Evolutionary conservation across 1,140 invertebrate species (phyloP).

Genomic region (Aphidius gifuensis): DNA sequence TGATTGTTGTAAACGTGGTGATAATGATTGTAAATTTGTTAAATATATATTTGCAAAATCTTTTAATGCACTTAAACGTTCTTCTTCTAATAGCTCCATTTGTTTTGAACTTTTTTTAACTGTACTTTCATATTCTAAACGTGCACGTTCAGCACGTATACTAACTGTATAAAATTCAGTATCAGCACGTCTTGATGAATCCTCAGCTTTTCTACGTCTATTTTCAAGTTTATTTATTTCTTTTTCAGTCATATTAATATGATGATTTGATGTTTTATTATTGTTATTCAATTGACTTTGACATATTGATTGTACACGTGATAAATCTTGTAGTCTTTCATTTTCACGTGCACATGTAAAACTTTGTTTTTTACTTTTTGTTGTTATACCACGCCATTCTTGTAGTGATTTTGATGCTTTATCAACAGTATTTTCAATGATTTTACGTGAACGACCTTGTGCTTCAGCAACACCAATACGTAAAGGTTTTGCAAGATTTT

Average conservation of each 20-base stretch:
- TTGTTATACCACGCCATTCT: constrained; percentile 82
- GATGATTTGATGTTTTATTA: constrained; percentile 47
- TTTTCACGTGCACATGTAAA: constrained; percentile 81
- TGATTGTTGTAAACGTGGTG: constrained; percentile 69
- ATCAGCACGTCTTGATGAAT: constrained; percentile 84
- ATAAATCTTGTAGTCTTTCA: constrained; percentile 78
- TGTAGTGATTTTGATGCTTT: constrained; percentile 77
- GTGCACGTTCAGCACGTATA: constrained; percentile 81
- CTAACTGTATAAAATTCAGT: constrained; percentile 91
- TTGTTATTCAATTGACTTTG: constrained; percentile 49
- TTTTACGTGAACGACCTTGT: constrained; percentile 64
- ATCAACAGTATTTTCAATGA: constrained; percentile 80
- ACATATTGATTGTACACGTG: constrained; percentile 46
- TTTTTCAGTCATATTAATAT: constrained; percentile 59
- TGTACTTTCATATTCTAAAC: constrained; percentile 88
- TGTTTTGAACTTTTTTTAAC: constrained; percentile 76
- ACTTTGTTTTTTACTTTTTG: constrained; percentile 82
- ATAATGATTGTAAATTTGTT: constrained; percentile 72
- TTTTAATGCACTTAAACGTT: constrained; percentile 79
- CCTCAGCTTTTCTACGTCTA: constrained; percentile 86
- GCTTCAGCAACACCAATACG: constrained; percentile 58
- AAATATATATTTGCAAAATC: constrained; percentile 75
- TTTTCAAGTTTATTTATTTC: constrained; percentile 76
- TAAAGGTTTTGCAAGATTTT: constrained; percentile 87
- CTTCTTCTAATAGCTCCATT: constrained; percentile 83